Evolutionary conservation across 37 sponge, comb jelly and placozoan genomes (phyloP).

Genomic region (Hexactinellida sp.): DNA sequence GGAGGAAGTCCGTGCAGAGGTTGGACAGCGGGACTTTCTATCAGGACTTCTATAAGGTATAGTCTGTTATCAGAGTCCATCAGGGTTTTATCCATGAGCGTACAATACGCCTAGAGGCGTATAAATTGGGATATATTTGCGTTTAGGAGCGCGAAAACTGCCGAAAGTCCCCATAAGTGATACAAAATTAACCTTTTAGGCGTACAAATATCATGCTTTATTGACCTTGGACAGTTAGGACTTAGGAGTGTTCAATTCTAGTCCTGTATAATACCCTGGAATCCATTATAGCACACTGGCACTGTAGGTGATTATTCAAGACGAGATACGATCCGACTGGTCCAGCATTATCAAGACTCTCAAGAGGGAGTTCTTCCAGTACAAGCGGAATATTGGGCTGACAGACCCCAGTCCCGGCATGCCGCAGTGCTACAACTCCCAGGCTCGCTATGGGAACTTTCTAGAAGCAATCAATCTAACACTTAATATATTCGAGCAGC

Average conservation of each 20-base stretch:
- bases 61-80: too few relatives aligned
- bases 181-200: too few relatives aligned
- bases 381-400: neutral
- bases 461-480: conserved; percentile 87
- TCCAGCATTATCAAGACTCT: conserved; percentile 24
- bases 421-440: conserved; percentile 20
- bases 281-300: too few relatives aligned
- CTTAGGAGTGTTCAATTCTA: too few relatives aligned
- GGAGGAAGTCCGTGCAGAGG: neutral
- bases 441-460: conserved; percentile 69
- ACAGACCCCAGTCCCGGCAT: neutral
- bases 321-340: conserved; percentile 40
- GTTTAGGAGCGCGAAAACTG: too few relatives aligned
- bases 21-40: neutral
- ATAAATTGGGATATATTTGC: too few relatives aligned
- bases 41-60: conserved; percentile 11
- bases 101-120: too few relatives aligned
- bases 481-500: conserved; percentile 48
- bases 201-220: too few relatives aligned
- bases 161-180: too few relatives aligned
- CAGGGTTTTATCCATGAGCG: too few relatives aligned
- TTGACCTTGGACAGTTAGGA: too few relatives aligned
- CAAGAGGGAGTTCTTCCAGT: conserved; percentile 37
- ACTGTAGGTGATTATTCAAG: conserved; percentile 45
- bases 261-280: too few relatives aligned